Evolutionary conservation across 2,888 invertebrate genomes (phyloP), one percentile per base, ranked within the genome.

Genomic region (Lasioglossum oenotherae): DNA sequence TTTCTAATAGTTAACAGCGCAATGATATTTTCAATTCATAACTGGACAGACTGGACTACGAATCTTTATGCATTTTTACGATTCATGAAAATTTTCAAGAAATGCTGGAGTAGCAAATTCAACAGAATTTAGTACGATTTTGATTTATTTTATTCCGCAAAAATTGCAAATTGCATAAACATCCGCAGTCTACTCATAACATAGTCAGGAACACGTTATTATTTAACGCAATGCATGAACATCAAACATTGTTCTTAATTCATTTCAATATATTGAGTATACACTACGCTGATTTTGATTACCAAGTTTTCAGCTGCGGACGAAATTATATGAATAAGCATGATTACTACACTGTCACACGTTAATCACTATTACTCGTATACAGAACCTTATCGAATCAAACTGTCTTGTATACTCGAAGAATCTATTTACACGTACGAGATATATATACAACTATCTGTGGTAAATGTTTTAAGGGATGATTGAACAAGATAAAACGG

Each of bases 141-240:
- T 41, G 1, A 41, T 10, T 41, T 10, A 10, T 8, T 14, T 44
- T 44, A 4, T 44, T 44, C 44, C 44, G 12, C 12, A 44, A 12
- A 44, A 44, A 44, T 44, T 44, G 44, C 2, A 44, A 44, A 44
- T 44, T 44, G 12, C 44, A 44, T 44, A 44, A 41, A 44, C 12
- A 3, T 44, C 14, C 14, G 12, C 12, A 44, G 44, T 44, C 44
- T 44, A 14, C 4, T 44, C 44, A 14, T 71, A n/a, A 41, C 38
- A 71, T 35, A 14, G n/a, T 4, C 38, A 14, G 38, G 5, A 12
- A 2, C 41, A 71, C 5, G 14, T 78, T 57, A 8, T 72, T 31
- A 23, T 53, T 31, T 27, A 76, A 41, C 49, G 31, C 31, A 10
- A 38, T 41, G 83, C 77, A 84, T 71, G 84, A 57, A 14, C 5